A percentile compares a stretch with the other conserved stretches of the same genome.
Evolutionary conservation across 2,797 vertebrate genomes (phyloP).

Genomic region (Silurus aristotelis): DNA sequence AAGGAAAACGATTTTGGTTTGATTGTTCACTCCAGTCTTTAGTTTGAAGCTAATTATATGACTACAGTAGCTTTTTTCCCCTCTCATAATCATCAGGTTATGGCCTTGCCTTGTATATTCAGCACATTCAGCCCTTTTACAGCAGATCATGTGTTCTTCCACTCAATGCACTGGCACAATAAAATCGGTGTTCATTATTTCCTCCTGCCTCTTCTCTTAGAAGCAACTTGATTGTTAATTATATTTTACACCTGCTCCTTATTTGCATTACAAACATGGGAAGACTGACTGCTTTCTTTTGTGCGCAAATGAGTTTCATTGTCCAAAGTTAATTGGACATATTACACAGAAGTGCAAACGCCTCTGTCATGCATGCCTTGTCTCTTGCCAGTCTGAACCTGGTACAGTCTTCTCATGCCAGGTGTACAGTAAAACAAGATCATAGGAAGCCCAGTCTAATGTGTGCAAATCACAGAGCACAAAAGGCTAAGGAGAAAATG

Average conservation of each 20-base stretch:
- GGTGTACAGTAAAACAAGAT: constrained; percentile 12
- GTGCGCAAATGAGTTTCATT: constrained; percentile 36
- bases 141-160: background rate
- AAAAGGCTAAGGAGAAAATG: constrained; percentile 4
- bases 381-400: constrained; percentile 23
- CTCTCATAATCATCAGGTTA: background rate
- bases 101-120: background rate
- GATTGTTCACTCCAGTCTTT: background rate
- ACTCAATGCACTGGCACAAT: background rate
- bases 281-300: constrained; percentile 17
- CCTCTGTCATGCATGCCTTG: background rate
- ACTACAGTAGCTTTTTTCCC: background rate
- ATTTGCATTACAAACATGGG: constrained; percentile 27
- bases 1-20: background rate
- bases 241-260: constrained; percentile 43
- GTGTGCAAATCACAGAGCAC: constrained; percentile 6
- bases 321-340: constrained; percentile 41
- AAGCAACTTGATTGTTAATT: constrained; percentile 30
- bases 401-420: background rate
- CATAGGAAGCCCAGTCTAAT: constrained; percentile 21
- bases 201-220: constrained; percentile 8
- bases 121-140: background rate
- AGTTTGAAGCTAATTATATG: background rate
- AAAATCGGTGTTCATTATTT: constrained; percentile 31
- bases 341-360: constrained; percentile 7